These are phyloP conservation scores for Petrocephalus zakoni DNA, from an alignment of 2,113 vertebrate genomes.

Conservation along the genomic window DNA sequence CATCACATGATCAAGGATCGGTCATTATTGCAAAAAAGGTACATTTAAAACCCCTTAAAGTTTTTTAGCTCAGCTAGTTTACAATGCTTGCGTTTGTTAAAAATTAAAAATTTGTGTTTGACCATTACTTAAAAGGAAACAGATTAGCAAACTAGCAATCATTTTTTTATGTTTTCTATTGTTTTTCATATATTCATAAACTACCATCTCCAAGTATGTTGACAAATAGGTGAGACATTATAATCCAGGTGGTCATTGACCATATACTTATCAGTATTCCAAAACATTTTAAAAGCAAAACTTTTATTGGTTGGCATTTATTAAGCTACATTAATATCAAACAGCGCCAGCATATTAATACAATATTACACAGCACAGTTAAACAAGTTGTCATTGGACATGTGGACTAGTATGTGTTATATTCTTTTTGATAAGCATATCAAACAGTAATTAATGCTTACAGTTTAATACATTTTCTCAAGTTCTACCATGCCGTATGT, in stretches of 20 bases:
- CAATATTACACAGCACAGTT: neutral
- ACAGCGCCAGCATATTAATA: neutral
- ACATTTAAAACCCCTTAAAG: neutral
- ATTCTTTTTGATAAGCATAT: neutral
- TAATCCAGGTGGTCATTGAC: neutral
- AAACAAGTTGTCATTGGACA: neutral
- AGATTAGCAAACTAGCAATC: neutral
- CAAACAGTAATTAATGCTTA: neutral
- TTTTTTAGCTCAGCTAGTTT: neutral
- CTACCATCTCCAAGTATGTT: neutral
- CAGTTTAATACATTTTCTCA: neutral
- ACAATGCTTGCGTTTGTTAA: neutral
- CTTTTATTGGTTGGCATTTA: neutral
- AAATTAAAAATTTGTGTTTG: neutral
- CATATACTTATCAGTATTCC: neutral
- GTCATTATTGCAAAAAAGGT: neutral
- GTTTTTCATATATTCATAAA: neutral
- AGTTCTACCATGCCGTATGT: neutral
- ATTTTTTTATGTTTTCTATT: neutral
- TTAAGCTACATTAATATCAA: conserved; percentile 1
- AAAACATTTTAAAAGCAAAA: neutral
- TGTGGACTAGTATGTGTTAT: neutral
- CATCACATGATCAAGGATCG: neutral
- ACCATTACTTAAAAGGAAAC: neutral
- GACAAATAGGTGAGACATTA: neutral